Conservation (phyloP, 2,797 vertebrate genomes). For the Bovichtus variegatus region DNA sequence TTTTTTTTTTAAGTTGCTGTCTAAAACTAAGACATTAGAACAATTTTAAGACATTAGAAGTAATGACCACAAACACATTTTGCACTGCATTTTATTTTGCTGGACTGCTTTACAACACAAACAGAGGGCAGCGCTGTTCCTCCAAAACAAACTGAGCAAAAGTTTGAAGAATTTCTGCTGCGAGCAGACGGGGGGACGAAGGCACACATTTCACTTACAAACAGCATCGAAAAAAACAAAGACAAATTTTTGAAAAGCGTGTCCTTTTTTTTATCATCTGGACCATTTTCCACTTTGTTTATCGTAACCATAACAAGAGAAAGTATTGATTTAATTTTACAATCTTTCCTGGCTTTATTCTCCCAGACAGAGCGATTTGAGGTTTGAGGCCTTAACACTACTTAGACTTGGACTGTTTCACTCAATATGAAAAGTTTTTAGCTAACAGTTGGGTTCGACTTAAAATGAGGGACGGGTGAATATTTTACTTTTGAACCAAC, state of each 20-base stretch:
- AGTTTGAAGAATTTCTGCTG: too few relatives aligned
- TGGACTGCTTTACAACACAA: not conserved
- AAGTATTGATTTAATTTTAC: not conserved
- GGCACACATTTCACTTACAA: not conserved
- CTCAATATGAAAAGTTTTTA: not conserved
- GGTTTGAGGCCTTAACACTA: not conserved
- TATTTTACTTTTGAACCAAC: not conserved
- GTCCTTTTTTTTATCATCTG: not conserved
- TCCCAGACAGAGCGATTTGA: rapidly evolving
- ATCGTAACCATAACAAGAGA: not conserved
- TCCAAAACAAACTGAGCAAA: too few relatives aligned
- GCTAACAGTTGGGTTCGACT: not conserved
- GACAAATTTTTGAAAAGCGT: not conserved
- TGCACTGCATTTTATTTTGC: too few relatives aligned
- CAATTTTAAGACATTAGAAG: not conserved
- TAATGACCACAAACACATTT: not conserved
- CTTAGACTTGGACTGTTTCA: not conserved
- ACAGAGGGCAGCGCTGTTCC: too few relatives aligned
- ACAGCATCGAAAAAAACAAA: too few relatives aligned
- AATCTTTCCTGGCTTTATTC: not conserved
- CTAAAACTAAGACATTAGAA: not conserved
- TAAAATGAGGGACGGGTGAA: not conserved
- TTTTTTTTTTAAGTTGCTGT: not conserved
- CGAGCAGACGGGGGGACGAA: not conserved
- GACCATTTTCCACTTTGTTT: not conserved